Evolutionary conservation across 2,113 vertebrate genomes (phyloP), one percentile per base, ranked within the genome.

Genomic region (Alexandromys fortis): DNA sequence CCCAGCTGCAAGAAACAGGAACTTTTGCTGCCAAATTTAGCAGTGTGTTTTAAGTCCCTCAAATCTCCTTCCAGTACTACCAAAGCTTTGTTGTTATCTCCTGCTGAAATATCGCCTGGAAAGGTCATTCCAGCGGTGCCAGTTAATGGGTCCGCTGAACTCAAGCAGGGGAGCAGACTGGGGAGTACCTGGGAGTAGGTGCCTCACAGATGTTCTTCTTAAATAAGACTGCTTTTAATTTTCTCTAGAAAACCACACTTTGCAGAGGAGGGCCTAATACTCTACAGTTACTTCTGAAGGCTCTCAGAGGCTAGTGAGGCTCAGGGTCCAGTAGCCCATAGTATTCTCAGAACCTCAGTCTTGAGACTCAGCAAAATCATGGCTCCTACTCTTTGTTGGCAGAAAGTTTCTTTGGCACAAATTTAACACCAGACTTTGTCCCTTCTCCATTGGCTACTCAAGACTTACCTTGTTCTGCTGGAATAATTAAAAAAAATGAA

Each of bases 41-140:
- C 96, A 94, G 91, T 76, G 17, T 81, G 91, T 97, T 97, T 97
- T 97, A 97, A 97, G 96, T 94, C 97, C 92, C 33, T 97, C 95
- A 98, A 97, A 97, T 97, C 97, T 97, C 93, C 78, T 97, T 89
- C 92, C 95, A 98, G 96, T 96, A 96, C 89, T 97, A 96, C 97
- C 96, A 96, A 97, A 97, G 97, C 97, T 97, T 97, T 97, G 96
- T 96, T 97, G 96, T 97, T 97, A 97, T 97, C 97, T 97, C 94
- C 91, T 97, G 96, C 97, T 97, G 97, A 97, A 96, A 94, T 91
- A 89, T 30, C 35, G 82, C 87, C 86, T 97, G 96, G 94, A 94
- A 96, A 96, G 96, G 96, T 96, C 96, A 90, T 91, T 83, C 96
- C 94, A 96, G 42, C 96, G 85, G 95, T 97, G 97, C 97, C 97